A percentile compares a stretch with the other conserved stretches of the same genome.
These are phyloP conservation scores for Amphibalanus amphitrite DNA, from an alignment of 1,140 invertebrate genomes.

Conservation along the genomic window DNA sequence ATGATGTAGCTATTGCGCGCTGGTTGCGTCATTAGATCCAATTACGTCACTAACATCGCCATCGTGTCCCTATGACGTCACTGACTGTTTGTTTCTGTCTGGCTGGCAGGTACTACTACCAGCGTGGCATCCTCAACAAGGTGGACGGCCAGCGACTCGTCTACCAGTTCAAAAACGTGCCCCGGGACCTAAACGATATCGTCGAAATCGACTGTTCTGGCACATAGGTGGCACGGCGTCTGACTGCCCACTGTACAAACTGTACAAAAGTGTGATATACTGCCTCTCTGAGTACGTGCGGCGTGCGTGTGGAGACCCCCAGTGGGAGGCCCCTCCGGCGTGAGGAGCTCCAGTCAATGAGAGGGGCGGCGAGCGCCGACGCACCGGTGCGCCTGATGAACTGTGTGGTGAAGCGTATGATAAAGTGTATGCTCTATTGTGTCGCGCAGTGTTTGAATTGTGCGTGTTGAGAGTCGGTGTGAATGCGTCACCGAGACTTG, in stretches of 20 bases:
- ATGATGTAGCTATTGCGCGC: too few species aligned
- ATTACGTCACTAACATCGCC: too few species aligned
- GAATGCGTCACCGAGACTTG: not conserved
- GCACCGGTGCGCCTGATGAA: too few species aligned
- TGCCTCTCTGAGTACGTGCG: not conserved
- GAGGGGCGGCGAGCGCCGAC: too few species aligned
- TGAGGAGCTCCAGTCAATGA: too few species aligned
- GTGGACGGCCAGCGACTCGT: constrained; percentile 96
- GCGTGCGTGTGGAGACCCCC: not conserved
- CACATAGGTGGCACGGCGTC: constrained; percentile 33
- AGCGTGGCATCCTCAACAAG: constrained; percentile 95
- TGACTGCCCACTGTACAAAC: constrained; percentile 21
- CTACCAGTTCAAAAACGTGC: constrained; percentile 98
- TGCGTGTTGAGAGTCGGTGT: not conserved
- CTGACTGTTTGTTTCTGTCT: constrained; percentile 9
- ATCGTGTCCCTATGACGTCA: too few species aligned
- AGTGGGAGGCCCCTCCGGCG: too few species aligned
- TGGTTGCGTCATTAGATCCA: too few species aligned
- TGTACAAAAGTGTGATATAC: constrained; percentile 9
- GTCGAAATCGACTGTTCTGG: constrained; percentile 91
- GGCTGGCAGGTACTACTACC: constrained; percentile 80
- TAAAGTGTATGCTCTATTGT: too few species aligned
- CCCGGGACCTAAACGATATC: constrained; percentile 60
- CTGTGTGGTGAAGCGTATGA: not conserved
- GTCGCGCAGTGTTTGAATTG: not conserved